A percentile compares a stretch with the other conserved stretches of the same genome.
Evolutionary conservation across 1,140 invertebrate species (phyloP).

Genomic region (Sipha flava): DNA sequence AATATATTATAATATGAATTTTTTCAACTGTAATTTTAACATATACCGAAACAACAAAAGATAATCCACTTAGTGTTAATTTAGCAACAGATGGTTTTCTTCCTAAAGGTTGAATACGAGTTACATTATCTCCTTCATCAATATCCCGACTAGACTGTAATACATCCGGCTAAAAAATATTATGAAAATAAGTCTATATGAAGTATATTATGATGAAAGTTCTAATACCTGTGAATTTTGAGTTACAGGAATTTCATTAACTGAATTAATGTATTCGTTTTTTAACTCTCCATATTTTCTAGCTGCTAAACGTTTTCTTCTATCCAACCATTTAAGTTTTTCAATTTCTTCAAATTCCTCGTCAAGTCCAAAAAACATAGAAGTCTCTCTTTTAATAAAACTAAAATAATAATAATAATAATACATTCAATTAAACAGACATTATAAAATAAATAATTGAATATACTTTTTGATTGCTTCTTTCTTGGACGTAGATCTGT

Average conservation of each 20-base stretch:
- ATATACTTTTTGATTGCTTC: conserved; percentile 40
- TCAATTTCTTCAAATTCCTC: conserved; percentile 61
- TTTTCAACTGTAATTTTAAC: background rate
- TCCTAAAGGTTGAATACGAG: conserved; percentile 35
- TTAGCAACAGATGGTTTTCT: conserved; percentile 60
- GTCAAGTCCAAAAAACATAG: conserved; percentile 69
- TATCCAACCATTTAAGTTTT: conserved; percentile 61
- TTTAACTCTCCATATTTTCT: conserved; percentile 58
- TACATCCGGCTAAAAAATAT: conserved; percentile 43
- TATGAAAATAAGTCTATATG: background rate
- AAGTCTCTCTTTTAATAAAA: conserved; percentile 65
- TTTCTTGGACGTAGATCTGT: conserved; percentile 34
- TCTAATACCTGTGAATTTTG: background rate
- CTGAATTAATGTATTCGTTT: conserved; percentile 43
- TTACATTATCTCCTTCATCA: conserved; percentile 39
- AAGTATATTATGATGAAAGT: conserved; percentile 36
- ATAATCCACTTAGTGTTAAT: conserved; percentile 57
- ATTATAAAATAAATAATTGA: background rate
- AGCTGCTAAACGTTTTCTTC: conserved; percentile 62
- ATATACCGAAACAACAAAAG: conserved; percentile 59
- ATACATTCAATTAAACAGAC: background rate
- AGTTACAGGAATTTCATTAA: background rate
- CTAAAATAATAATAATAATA: conserved; percentile 38
- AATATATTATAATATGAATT: background rate
- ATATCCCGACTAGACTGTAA: conserved; percentile 40